phyloP scores from a whole-genome alignment of 53 echinoderm and acorn worm species.

The Crossaster papposus region DNA sequence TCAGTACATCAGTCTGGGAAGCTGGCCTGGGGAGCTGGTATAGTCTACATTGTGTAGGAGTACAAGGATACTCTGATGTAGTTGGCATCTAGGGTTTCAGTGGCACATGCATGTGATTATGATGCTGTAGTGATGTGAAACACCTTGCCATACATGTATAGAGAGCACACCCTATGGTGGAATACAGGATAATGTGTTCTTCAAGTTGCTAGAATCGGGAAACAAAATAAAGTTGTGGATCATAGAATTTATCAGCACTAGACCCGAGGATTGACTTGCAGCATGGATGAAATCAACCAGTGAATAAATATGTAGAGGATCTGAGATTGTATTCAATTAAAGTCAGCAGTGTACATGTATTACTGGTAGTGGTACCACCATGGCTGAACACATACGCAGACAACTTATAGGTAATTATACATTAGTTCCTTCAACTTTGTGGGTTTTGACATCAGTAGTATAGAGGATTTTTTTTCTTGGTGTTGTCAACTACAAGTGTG shows the following conservation, averaged over 20 bases:
- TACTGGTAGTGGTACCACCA: no score
- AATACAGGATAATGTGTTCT: neutral
- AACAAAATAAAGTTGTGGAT: no score
- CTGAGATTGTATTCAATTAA: neutral
- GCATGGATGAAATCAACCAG: neutral
- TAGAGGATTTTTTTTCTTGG: neutral
- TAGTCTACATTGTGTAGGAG: neutral
- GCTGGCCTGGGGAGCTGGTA: no score
- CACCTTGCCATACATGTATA: neutral
- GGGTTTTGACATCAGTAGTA: neutral
- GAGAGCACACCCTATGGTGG: neutral
- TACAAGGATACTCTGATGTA: neutral
- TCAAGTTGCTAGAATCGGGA: no score
- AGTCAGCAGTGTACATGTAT: no score
- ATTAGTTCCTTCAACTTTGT: neutral
- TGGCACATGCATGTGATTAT: neutral
- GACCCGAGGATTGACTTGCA: neutral
- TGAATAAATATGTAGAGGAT: neutral
- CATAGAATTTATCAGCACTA: no score
- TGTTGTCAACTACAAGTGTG: neutral
- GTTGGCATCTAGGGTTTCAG: neutral
- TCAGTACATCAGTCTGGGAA: no score
- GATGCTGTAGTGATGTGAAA: neutral
- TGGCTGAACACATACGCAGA: constrained; percentile 32
- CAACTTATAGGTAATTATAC: constrained; percentile 37